Evolutionary conservation across 1,140 invertebrate species (phyloP).

Genomic region (Drosophila gunungcola): DNA sequence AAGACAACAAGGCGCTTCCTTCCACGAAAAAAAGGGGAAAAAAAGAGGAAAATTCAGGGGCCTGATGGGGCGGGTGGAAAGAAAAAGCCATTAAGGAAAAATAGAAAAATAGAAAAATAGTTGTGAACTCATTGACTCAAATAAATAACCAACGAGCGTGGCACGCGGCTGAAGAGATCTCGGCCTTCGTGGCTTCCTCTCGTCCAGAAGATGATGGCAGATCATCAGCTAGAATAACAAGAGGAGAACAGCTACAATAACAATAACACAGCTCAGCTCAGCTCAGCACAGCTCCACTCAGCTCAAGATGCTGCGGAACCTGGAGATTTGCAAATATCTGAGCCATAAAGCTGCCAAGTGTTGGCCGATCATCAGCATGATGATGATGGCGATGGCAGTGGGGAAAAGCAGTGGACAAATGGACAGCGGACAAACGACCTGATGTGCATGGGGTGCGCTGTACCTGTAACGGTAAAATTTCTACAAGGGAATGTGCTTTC

Average conservation of each 20-base stretch:
- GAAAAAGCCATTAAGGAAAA: slow-evolving; percentile 71
- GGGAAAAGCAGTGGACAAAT: slow-evolving; percentile 8
- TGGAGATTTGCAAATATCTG: slow-evolving; percentile 77
- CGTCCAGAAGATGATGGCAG: slow-evolving; percentile 54
- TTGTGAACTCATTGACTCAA: slow-evolving; percentile 83
- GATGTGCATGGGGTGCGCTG: slow-evolving; percentile 54
- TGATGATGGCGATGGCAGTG: slow-evolving; percentile 9
- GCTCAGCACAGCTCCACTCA: slow-evolving; percentile 2
- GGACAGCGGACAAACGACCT: slow-evolving; percentile 64
- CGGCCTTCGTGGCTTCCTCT: slow-evolving; percentile 18
- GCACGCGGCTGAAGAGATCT: slow-evolving; percentile 54
- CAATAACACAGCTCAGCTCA: too few species aligned
- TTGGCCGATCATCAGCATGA: slow-evolving; percentile 65
- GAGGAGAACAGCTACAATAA: slow-evolving; percentile 76
- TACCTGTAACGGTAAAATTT: slow-evolving; percentile 79
- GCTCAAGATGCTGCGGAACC: slow-evolving; percentile 50
- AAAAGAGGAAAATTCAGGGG: slow-evolving; percentile 1
- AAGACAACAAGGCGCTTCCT: slow-evolving; percentile 72
- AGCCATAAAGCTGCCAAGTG: slow-evolving; percentile 80
- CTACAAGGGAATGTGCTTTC: slow-evolving; percentile 83
- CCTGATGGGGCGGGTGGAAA: slow-evolving; percentile 5
- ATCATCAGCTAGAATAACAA: slow-evolving; percentile 77
- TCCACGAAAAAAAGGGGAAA: slow-evolving; percentile 29
- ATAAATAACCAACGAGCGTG: slow-evolving; percentile 69
- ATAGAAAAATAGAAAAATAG: slow-evolving; percentile 81